Evolutionary conservation across 2,113 vertebrate genomes (phyloP).

Genomic region (Sprattus sprattus): DNA sequence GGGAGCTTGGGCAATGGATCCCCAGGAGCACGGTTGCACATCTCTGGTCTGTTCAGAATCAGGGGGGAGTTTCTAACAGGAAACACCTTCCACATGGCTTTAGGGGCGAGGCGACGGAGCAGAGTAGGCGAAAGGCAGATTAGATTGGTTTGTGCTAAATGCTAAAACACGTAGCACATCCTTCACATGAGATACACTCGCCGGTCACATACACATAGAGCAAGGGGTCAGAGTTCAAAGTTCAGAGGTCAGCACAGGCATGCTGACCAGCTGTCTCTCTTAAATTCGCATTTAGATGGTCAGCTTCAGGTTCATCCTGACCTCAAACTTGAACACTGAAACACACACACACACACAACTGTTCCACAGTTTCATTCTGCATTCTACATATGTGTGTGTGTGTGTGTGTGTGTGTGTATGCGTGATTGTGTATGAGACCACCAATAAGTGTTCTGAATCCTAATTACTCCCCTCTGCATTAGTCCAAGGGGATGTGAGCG

Average conservation of each 20-base stretch:
- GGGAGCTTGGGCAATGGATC: not conserved
- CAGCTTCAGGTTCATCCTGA: not conserved
- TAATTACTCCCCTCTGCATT: not conserved
- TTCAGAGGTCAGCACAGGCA: not conserved
- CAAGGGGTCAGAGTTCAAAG: not conserved
- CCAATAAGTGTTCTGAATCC: not conserved
- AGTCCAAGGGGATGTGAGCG: not conserved
- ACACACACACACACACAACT: not conserved
- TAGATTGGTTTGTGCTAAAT: not conserved
- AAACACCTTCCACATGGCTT: not conserved
- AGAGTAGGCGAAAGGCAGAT: not conserved
- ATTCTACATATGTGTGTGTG: not conserved
- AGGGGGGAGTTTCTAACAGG: no score
- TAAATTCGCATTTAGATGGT: slow-evolving; percentile 59
- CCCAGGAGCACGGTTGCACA: not conserved
- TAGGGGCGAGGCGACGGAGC: no score
- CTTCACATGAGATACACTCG: not conserved
- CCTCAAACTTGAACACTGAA: not conserved
- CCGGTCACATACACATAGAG: not conserved
- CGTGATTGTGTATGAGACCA: not conserved
- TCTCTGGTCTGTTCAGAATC: not conserved
- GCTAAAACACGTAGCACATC: not conserved
- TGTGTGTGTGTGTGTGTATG: not conserved
- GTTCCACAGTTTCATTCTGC: not conserved
- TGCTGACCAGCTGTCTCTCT: not conserved